A percentile compares a stretch with the other conserved stretches of the same genome.
These are phyloP conservation scores for Drosophila bifasciata DNA, from an alignment of 1,140 invertebrate species.

Conservation along the genomic window DNA sequence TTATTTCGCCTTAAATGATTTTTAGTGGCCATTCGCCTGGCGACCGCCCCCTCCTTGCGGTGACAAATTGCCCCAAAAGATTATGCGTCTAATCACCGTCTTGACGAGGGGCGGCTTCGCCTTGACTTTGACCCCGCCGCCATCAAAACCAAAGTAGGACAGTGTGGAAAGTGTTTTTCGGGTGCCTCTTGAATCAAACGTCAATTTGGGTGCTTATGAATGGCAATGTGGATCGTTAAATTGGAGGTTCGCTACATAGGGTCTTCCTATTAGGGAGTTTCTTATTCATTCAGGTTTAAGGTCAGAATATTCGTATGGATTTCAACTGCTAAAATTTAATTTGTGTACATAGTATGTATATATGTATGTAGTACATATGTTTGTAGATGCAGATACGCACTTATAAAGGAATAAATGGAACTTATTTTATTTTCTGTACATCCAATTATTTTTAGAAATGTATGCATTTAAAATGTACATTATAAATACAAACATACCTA, in stretches of 20 bases:
- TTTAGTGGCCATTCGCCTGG: conserved; percentile 70
- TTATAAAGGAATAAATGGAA: no score
- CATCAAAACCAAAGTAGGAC: neutral
- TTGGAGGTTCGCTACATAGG: neutral
- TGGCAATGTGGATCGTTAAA: conserved; percentile 35
- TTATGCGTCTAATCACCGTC: conserved; percentile 74
- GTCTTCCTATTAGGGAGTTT: no score
- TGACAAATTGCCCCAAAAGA: conserved; percentile 75
- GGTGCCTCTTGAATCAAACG: conserved; percentile 48
- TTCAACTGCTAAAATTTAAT: no score
- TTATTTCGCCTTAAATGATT: conserved; percentile 82
- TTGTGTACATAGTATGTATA: no score
- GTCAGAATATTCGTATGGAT: no score
- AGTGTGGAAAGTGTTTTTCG: neutral
- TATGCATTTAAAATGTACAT: no score
- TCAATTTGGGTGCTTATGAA: conserved; percentile 39
- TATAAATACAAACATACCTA: no score
- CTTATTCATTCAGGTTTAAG: no score
- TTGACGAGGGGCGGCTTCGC: conserved; percentile 37
- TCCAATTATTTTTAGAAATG: no score
- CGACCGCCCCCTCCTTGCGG: conserved; percentile 58
- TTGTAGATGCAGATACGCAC: no score
- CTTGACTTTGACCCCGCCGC: conserved; percentile 10
- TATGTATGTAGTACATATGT: no score
- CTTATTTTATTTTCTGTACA: no score